Evolutionary conservation across 2,888 invertebrate species (phyloP), one percentile per base, ranked within the genome.

Genomic region (Lobophora halterata): DNA sequence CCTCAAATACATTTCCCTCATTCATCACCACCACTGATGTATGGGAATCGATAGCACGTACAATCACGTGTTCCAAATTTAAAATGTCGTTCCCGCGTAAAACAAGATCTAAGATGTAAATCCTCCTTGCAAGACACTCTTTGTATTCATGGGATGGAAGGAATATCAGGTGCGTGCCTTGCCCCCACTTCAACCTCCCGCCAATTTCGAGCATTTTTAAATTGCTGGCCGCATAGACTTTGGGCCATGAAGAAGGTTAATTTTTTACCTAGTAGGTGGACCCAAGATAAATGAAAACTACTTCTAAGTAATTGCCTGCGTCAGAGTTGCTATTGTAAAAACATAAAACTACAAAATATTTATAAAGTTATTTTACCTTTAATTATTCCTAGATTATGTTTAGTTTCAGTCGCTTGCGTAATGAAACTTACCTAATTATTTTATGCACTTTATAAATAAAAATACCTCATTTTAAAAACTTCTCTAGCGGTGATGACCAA

Each of bases 91-190:
- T 49, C 33, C 35, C 37, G 42, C 38, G 52, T 49, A 47, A 49
- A 43, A 43, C 43, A 43, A 45, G 45, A 46, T 46, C 45, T 49
- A 43, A 45, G 45, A 46, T 46, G 46, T 49, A 43, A 47, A 56
- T 49, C 44, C 58, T 52, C 53, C 56, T 59, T 64, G 59, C 65
- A 65, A 64, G 63, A 63, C 64, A 58, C 62, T 58, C 65, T 83
- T 81, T 79, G 75, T 82, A 82, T 83, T 82, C 82, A 79, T 76
- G 57, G 67, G 75, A 71, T 71, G 61, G 68, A 71, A 79, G 74
- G 67, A 48, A 40, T 46, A 42, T 42, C 37, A 76, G 73, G 70
- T 80, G 77, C 75, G 77, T 78, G 67, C 52, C 58, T 49, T 78
- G 67, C 52, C 58, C 49, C 47, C 30, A 16, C 47, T 46, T 44